Percentiles rank a stretch among this genome's conserved stretches.
Evolutionary conservation across 2,888 invertebrate genomes (phyloP).

Genomic region (Eristalis intricaria): DNA sequence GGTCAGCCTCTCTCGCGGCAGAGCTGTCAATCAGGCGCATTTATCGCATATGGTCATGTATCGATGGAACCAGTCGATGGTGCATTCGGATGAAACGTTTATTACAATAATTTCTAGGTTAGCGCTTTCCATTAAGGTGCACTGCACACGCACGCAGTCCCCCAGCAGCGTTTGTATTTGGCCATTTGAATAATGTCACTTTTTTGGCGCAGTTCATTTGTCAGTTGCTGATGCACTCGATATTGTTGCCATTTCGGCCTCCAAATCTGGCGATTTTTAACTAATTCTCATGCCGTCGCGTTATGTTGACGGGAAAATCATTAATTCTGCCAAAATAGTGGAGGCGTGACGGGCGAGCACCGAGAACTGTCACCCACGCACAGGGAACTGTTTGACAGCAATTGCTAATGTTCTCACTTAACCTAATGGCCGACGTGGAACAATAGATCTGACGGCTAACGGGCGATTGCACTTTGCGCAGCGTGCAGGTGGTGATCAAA

Average conservation of each 20-base stretch:
- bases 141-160: conserved; percentile 18
- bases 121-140: conserved; percentile 50
- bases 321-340: conserved; percentile 63
- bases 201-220: conserved; percentile 64
- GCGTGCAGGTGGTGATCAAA: background rate
- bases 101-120: conserved; percentile 69
- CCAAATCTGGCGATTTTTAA: conserved; percentile 51
- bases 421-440: conserved; percentile 47
- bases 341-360: conserved; percentile 60
- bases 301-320: conserved; percentile 44
- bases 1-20: conserved; percentile 30
- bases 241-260: conserved; percentile 32
- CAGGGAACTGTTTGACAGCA: background rate
- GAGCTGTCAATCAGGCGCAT: conserved; percentile 64
- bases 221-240: conserved; percentile 14
- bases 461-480: conserved; percentile 32
- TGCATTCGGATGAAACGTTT: conserved; percentile 50
- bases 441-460: conserved; percentile 41
- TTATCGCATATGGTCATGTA: conserved; percentile 61
- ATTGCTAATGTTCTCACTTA: background rate
- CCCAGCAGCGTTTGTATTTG: conserved; percentile 27
- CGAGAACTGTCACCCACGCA: conserved; percentile 40
- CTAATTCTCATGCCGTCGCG: conserved; percentile 37
- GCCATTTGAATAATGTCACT: conserved; percentile 54
- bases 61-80: conserved; percentile 56